phyloP scores from a whole-genome alignment of 2,888 invertebrate species.

The Carcina quercana region DNA sequence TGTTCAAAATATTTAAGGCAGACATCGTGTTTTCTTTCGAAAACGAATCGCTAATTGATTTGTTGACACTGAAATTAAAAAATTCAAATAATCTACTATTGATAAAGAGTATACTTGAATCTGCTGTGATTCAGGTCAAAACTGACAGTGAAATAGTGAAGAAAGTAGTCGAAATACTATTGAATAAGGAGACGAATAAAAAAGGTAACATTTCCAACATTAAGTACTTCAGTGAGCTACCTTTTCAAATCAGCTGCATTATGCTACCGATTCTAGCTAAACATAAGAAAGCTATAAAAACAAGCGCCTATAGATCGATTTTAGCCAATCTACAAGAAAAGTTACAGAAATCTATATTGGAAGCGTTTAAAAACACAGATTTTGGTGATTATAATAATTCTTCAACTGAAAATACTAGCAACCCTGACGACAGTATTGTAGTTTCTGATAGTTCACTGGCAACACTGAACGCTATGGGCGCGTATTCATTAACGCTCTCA shows the following conservation, averaged over 20 bases:
- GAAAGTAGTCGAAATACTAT: constrained; percentile 44
- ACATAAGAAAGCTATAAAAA: constrained; percentile 52
- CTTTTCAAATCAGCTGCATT: constrained; percentile 56
- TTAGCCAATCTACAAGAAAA: constrained; percentile 59
- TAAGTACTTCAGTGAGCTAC: constrained; percentile 46
- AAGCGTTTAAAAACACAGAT: constrained; percentile 50
- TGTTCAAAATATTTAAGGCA: constrained; percentile 54
- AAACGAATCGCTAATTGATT: constrained; percentile 36
- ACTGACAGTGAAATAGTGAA: constrained; percentile 50
- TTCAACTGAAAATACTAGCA: constrained; percentile 23
- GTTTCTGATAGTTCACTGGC: constrained; percentile 38
- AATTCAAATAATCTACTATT: constrained; percentile 40
- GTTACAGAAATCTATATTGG: constrained; percentile 43
- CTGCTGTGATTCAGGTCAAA: constrained; percentile 55
- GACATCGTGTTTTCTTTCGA: constrained; percentile 49
- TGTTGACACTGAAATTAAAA: constrained; percentile 50
- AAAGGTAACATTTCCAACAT: constrained; percentile 25
- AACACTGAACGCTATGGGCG: constrained; percentile 56
- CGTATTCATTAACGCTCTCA: constrained; percentile 52
- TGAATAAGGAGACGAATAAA: constrained; percentile 34
- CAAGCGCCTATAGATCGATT: constrained; percentile 49
- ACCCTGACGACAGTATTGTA: constrained; percentile 39
- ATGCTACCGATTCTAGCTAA: constrained; percentile 55
- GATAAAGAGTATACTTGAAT: constrained; percentile 47
- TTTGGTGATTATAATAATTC: constrained; percentile 33